phyloP scores from a whole-genome alignment of 2,113 vertebrate species.

The Pongo abelii region DNA sequence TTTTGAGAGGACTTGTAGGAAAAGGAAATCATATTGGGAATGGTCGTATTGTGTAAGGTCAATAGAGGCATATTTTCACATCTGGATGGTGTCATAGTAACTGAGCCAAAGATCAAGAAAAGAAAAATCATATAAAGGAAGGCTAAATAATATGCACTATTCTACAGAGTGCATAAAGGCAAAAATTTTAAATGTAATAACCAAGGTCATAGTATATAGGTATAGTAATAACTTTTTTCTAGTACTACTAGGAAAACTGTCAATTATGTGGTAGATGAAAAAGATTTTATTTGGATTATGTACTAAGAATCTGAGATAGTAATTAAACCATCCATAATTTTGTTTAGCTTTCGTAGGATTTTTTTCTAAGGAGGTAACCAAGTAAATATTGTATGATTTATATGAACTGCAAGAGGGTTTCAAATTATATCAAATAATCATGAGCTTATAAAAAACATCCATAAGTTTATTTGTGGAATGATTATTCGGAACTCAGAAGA shows the following conservation, averaged over 20 bases:
- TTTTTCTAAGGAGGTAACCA: background rate
- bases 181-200: background rate
- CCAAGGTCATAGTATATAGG: background rate
- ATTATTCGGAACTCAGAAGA: background rate
- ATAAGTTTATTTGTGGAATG: background rate
- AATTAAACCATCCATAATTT: slow-evolving; percentile 9
- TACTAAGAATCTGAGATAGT: slow-evolving; percentile 26
- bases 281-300: slow-evolving; percentile 38
- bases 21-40: background rate
- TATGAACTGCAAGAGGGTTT: background rate
- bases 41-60: background rate
- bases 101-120: slow-evolving; percentile 35
- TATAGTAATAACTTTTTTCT: background rate
- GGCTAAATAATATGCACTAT: background rate
- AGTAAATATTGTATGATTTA: background rate
- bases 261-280: background rate
- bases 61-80: background rate
- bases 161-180: background rate
- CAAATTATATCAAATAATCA: background rate
- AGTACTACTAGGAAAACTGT: background rate
- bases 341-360: background rate
- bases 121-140: background rate
- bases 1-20: background rate
- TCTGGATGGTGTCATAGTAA: background rate
- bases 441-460: background rate